Evolutionary conservation across 2,797 vertebrate genomes (phyloP).

Genomic region (Tragelaphus oryx): DNA sequence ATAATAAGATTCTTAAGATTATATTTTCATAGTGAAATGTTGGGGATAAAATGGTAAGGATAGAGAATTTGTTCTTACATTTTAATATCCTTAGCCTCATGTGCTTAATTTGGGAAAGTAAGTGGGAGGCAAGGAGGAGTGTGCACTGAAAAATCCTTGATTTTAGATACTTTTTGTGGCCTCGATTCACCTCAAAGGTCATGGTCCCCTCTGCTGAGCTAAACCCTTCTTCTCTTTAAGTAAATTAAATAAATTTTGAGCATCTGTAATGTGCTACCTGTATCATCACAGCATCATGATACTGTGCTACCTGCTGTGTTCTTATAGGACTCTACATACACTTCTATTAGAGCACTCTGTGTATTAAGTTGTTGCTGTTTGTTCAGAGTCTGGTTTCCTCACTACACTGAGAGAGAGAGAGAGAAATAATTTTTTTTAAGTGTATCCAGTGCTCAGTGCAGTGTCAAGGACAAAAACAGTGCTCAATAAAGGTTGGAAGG

Average conservation of each 20-base stretch:
- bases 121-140: neutral
- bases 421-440: neutral
- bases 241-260: slow-evolving; percentile 37
- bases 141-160: neutral
- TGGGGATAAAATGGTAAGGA: neutral
- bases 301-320: neutral
- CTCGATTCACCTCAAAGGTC: neutral
- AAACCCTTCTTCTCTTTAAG: slow-evolving; percentile 1
- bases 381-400: neutral
- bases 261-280: neutral
- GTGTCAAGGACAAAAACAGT: neutral
- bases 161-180: neutral
- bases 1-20: slow-evolving; percentile 5
- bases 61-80: neutral
- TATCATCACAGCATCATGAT: neutral
- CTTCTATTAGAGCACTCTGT: neutral
- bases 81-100: neutral
- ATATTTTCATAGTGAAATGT: neutral
- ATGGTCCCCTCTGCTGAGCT: neutral
- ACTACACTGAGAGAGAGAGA: neutral
- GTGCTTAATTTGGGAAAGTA: neutral
- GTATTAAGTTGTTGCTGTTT: neutral
- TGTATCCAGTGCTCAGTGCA: neutral
- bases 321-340: neutral
- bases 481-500: neutral